Evolutionary conservation across 1,140 invertebrate species (phyloP).

Genomic region (Drosophila busckii): DNA sequence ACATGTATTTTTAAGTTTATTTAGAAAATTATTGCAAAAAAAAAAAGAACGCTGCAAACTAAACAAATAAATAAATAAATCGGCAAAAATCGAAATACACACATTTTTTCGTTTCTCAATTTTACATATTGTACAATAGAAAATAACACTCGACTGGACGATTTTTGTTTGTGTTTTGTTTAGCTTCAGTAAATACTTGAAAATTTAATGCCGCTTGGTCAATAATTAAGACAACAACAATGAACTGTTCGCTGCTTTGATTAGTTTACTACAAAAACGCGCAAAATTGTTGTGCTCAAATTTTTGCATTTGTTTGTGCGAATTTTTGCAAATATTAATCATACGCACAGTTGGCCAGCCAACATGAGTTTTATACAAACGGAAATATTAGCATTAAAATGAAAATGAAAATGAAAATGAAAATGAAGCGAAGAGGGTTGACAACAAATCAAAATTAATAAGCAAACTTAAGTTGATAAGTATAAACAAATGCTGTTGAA

Average conservation of each 20-base stretch:
- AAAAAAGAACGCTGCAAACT: slow-evolving; percentile 13
- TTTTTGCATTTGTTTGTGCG: not conserved
- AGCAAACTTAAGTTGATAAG: too few relatives aligned
- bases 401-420: not conserved
- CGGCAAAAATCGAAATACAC: slow-evolving; percentile 1
- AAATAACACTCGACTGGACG: too few relatives aligned
- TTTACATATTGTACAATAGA: too few relatives aligned
- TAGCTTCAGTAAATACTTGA: slow-evolving; percentile 75
- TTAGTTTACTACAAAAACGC: slow-evolving; percentile 25
- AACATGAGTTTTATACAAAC: slow-evolving; percentile 25
- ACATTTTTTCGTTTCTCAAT: slow-evolving; percentile 6
- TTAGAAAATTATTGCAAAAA: slow-evolving; percentile 42
- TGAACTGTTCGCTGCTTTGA: slow-evolving; percentile 6
- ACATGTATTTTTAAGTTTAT: slow-evolving; percentile 36
- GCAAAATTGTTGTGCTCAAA: slow-evolving; percentile 1
- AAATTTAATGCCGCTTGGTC: slow-evolving; percentile 73
- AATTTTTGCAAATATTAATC: slow-evolving; percentile 61
- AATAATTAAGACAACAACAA: slow-evolving; percentile 68
- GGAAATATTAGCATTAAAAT: slow-evolving; percentile 12
- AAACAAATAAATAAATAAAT: slow-evolving; percentile 9
- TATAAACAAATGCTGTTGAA: too few relatives aligned
- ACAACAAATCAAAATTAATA: too few relatives aligned
- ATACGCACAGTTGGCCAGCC: slow-evolving; percentile 53
- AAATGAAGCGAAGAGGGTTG: not conserved
- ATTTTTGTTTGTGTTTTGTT: slow-evolving; percentile 60